A percentile compares a stretch with the other conserved stretches of the same genome.
phyloP scores from a whole-genome alignment of 2,113 vertebrate genomes.

The Forbesichthys papilliferus region DNA sequence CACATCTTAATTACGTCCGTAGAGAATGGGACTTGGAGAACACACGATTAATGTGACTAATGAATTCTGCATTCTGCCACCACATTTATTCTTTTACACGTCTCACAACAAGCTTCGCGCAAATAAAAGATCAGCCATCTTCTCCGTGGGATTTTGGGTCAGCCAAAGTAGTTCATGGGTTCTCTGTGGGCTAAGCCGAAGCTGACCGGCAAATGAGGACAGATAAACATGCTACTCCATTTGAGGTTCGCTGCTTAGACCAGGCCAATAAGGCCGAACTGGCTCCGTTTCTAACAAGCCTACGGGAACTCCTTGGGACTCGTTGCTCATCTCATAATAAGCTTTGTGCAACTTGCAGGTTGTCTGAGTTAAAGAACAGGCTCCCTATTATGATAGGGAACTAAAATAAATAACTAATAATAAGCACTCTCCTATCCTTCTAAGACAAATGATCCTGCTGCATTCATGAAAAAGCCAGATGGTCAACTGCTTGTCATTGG shows the following conservation, averaged over 20 bases:
- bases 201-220: slow-evolving; percentile 12
- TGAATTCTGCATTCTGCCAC: slow-evolving; percentile 70
- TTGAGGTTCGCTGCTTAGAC: slow-evolving; percentile 1
- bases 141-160: slow-evolving; percentile 40
- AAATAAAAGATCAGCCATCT: slow-evolving; percentile 37
- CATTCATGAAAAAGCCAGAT: too few relatives aligned
- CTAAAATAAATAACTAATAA: too few relatives aligned
- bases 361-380: slow-evolving; percentile 8
- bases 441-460: too few relatives aligned
- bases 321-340: slow-evolving; percentile 3
- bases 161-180: slow-evolving; percentile 48
- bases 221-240: slow-evolving; percentile 2
- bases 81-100: slow-evolving; percentile 24
- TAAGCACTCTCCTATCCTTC: too few relatives aligned
- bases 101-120: slow-evolving; percentile 47
- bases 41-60: slow-evolving; percentile 70
- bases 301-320: neutral
- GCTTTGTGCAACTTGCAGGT: slow-evolving; percentile 8
- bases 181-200: slow-evolving; percentile 30
- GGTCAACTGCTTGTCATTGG: too few relatives aligned
- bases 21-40: slow-evolving; percentile 69
- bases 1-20: slow-evolving; percentile 72
- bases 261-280: slow-evolving; percentile 21
- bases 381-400: too few relatives aligned
- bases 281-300: slow-evolving; percentile 13